phyloP scores from a whole-genome alignment of 1,140 invertebrate species.

The Bombus superbus region DNA sequence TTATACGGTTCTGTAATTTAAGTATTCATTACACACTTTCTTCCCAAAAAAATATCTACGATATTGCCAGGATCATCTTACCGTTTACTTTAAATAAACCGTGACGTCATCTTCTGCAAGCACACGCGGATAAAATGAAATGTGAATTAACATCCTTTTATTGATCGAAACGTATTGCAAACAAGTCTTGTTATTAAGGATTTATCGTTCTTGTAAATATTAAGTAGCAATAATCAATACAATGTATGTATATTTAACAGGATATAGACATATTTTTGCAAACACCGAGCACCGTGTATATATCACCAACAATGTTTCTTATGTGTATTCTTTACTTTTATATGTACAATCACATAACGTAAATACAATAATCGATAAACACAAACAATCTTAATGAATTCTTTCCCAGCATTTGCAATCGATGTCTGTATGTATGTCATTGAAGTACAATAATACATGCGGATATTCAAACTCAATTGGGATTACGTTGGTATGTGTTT shows the following conservation, averaged over 20 bases:
- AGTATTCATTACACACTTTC: constrained; percentile 19
- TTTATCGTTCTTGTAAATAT: background rate
- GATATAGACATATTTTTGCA: background rate
- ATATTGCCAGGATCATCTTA: constrained; percentile 53
- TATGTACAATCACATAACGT: background rate
- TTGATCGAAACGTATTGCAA: constrained; percentile 20
- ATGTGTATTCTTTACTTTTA: background rate
- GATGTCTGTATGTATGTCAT: background rate
- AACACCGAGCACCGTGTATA: background rate
- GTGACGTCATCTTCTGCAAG: constrained; percentile 55
- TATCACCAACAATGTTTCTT: background rate
- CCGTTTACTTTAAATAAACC: constrained; percentile 57
- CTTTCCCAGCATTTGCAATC: background rate
- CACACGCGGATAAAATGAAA: constrained; percentile 47
- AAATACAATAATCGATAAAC: background rate
- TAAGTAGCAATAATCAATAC: background rate
- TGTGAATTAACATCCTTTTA: constrained; percentile 46
- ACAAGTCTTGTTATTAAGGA: background rate
- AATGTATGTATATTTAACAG: background rate
- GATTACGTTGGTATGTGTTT: background rate
- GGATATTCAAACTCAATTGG: background rate
- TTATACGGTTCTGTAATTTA: constrained; percentile 4
- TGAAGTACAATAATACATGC: background rate
- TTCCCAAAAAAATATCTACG: constrained; percentile 34
- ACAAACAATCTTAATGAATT: background rate